Base-by-base conservation (phyloP, 2,888 invertebrate genomes). In the Muschampia plurimacula region DNA sequence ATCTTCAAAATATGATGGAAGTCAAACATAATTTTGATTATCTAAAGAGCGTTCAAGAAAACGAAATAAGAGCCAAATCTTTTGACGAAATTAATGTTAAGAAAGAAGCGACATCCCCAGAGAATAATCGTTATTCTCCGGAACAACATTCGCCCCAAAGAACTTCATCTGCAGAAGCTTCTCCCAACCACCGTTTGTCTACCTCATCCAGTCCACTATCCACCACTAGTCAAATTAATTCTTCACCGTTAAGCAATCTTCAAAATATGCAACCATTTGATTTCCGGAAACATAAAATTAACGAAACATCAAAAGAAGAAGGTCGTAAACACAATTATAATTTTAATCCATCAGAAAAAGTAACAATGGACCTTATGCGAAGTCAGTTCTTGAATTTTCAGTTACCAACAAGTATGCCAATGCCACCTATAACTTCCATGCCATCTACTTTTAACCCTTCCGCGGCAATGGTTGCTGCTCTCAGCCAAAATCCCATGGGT, bases 251-350 rank as follows among this genome's bases (percentile, higher is more conserved):
- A 76, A 98, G 97, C 88, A 96, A 98, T 82, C 95, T 99, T 65
- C 98, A 98, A 91, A 98, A 97, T 82, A 98, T 99, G 98, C 98
- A 99, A 85, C 98, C 99, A 0, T 98, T 98, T 87, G 98, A 99
- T 88, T 98, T 97, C 85, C 96, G 98, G 44, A 98, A 98, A 81
- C 85, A 89, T 70, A 91, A 88, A 77, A 81, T 89, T 74, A 91
- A 75, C 74, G 94, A 86, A 84, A 87, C 6, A 78, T 44, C 83
- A 90, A 89, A 94, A 86, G 80, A 93, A 94, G 81, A 94, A 63
- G 77, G 74, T 44, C 95, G 95, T 78, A 95, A 95, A 74, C 93
- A 95, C 74, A 92, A 89, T 36, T 93, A 87, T 52, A 89, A 91
- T 39, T 80, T 89, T 59, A 86, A 85, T 68, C 80, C 86, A 7